Evolutionary conservation across 2,888 invertebrate genomes (phyloP), one percentile per base, ranked within the genome.

Genomic region (Kuschelorhynchus macadamiae): DNA sequence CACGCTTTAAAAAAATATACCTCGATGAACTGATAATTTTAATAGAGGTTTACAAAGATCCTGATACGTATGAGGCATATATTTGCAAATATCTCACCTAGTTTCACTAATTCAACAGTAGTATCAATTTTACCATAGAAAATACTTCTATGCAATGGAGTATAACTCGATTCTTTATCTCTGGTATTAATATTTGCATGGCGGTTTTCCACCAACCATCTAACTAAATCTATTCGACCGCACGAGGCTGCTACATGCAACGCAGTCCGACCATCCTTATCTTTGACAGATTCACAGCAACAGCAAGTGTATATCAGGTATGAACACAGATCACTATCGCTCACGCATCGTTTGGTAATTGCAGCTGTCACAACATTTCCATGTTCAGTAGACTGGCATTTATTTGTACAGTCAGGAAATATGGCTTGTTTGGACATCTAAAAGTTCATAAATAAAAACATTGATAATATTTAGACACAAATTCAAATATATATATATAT

Each of bases 81-180:
- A n/a, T n/a, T n/a, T n/a, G n/a, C n/a, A n/a, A n/a, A n/a, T n/a
- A 11, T 17, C 46, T 50, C 80, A 87, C 91, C 91, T 75, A 88
- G 85, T 75, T 91, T 88, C 74, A 94, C 85, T 1, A 96, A 84
- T 36, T 88, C 82, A 9, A 92, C 88, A 16, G 93, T 91, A 32
- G 89, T 87, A 76, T 90, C 88, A 71, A 96, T 87, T 77, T 94
- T 92, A 0, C 95, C 95, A 82, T 94, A 94, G 81, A 91, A 94
- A 17, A 95, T 84, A 70, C 93, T 91, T 56, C 93, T 85, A 80
- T 96, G 96, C 18, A 96, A 83, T 0, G 95, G 88, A 7, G 93
- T 94, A 82, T 92, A 93, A 0, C 92, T 91, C 0, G 92, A 92
- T 80, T 93, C 93, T 0, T 83, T 78, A 80, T 94, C 93, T 67